Conservation (phyloP, 37 sponge, comb jelly and placozoan genomes). For the Petrosia ficiformis region DNA sequence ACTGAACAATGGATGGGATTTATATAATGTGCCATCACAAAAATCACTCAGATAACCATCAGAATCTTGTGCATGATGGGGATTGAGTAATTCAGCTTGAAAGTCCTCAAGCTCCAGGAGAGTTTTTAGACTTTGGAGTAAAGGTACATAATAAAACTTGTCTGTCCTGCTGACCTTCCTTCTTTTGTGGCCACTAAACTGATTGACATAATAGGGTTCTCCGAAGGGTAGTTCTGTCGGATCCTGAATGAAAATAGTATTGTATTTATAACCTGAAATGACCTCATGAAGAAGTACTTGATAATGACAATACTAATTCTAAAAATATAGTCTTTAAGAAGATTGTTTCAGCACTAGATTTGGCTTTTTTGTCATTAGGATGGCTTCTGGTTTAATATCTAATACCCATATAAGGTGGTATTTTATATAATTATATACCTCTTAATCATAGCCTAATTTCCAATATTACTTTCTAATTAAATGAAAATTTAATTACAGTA, state of each 20-base stretch:
- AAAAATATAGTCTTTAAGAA: too few relatives aligned
- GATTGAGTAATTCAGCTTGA: constrained; percentile 15
- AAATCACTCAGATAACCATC: constrained; percentile 31
- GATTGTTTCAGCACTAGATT: too few relatives aligned
- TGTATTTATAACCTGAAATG: too few relatives aligned
- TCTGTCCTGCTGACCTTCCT: constrained; percentile 19
- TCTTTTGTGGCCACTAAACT: constrained; percentile 17
- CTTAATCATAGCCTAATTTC: too few relatives aligned
- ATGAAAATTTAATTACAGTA: too few relatives aligned
- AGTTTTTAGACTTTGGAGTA: constrained; percentile 9
- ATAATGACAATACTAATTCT: too few relatives aligned
- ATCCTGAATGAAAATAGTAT: neutral
- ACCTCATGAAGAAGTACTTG: too few relatives aligned
- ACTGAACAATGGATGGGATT: constrained; percentile 36
- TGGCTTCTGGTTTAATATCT: too few relatives aligned
- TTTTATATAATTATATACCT: too few relatives aligned
- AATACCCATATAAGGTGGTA: too few relatives aligned
- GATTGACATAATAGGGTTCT: constrained; percentile 1
- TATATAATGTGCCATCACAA: constrained; percentile 35
- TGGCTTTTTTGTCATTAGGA: too few relatives aligned
- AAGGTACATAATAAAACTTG: constrained; percentile 30
- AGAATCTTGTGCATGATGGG: constrained; percentile 4
- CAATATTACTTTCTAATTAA: too few relatives aligned
- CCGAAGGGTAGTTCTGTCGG: constrained; percentile 11
- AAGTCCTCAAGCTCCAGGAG: constrained; percentile 12